phyloP scores from a whole-genome alignment of 1,140 invertebrate species.

The Uloborus diversus region DNA sequence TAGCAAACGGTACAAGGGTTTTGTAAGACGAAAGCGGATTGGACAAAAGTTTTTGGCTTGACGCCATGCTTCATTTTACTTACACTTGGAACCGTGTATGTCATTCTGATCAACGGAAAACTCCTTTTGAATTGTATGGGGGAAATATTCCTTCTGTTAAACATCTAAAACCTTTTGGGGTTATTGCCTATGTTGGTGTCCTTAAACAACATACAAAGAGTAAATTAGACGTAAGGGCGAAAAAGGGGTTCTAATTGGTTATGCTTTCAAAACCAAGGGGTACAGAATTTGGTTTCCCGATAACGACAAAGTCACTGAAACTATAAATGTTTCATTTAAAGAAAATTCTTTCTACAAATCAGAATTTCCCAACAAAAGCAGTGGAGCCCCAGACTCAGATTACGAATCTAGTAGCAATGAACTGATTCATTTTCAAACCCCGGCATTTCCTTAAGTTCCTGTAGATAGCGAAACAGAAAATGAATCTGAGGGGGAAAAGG shows the following conservation, averaged over 20 bases:
- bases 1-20: neutral
- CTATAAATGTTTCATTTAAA: neutral
- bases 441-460: neutral
- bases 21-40: neutral
- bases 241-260: no score
- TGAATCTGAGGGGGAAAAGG: neutral
- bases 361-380: no score
- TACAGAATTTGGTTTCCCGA: conserved; percentile 12
- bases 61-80: neutral
- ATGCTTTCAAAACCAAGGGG: no score
- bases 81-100: neutral
- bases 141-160: neutral
- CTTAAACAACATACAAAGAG: no score
- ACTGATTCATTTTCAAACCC: no score
- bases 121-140: conserved; percentile 6
- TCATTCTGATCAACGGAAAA: neutral
- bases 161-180: neutral
- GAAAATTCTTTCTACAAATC: neutral
- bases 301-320: neutral
- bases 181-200: no score
- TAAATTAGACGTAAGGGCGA: no score
- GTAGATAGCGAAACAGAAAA: neutral
- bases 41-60: neutral
- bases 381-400: no score
- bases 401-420: no score